Evolutionary conservation across 2,888 invertebrate species (phyloP).

Genomic region (Agrotis ipsilon): DNA sequence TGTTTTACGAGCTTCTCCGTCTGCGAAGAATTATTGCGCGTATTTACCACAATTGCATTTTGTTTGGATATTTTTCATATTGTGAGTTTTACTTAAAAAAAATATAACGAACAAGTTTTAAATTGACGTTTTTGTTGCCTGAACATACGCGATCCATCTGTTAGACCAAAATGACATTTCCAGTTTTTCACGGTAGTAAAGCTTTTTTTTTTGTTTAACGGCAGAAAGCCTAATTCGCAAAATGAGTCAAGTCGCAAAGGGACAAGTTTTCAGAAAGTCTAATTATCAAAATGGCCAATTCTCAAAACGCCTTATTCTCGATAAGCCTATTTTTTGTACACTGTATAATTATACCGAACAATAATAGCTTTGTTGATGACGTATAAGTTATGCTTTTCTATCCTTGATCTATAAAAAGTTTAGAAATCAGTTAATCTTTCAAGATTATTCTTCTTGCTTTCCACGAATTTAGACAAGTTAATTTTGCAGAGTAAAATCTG

Average conservation of each 20-base stretch:
- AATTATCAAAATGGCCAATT: too few species aligned
- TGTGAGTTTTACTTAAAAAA: background rate
- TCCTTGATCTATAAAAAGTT: too few species aligned
- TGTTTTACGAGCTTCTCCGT: constrained; percentile 77
- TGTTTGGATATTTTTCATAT: background rate
- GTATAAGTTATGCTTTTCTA: background rate
- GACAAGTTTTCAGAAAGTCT: too few species aligned
- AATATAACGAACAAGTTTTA: background rate
- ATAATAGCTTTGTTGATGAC: background rate
- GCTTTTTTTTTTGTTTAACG: background rate
- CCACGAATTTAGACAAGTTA: background rate
- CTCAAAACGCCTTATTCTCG: too few species aligned
- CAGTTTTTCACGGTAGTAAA: background rate
- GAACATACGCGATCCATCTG: background rate
- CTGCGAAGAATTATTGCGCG: constrained; percentile 60
- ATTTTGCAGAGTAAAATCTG: background rate
- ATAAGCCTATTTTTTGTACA: too few species aligned
- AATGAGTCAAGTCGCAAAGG: too few species aligned
- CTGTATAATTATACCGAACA: background rate
- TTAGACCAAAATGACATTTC: background rate
- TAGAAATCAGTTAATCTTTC: background rate
- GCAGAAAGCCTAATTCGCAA: too few species aligned
- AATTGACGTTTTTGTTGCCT: constrained; percentile 1
- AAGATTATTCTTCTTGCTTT: background rate
- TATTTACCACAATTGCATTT: constrained; percentile 24